Evolutionary conservation across 2,888 invertebrate genomes (phyloP).

Genomic region (Chaetogeoica ovagalla): DNA sequence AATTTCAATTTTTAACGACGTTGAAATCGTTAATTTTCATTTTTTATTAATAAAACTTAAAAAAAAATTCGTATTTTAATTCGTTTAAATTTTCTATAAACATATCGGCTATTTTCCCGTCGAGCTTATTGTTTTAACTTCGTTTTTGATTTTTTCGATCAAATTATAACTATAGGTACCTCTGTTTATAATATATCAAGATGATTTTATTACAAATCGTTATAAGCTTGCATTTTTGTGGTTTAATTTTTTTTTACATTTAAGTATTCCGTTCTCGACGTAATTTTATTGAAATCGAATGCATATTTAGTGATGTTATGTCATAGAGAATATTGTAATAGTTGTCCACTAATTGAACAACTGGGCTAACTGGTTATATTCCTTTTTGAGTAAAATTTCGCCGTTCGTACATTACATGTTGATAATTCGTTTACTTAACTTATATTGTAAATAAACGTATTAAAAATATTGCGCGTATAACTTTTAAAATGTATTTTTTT

Average conservation of each 20-base stretch:
- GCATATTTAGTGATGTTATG: background rate
- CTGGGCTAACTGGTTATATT: background rate
- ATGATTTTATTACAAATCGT: too few species aligned
- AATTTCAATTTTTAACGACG: too few species aligned
- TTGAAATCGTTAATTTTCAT: too few species aligned
- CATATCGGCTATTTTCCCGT: too few species aligned
- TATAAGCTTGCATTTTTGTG: background rate
- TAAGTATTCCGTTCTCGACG: background rate
- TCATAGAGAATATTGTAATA: background rate
- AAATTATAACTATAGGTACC: too few species aligned
- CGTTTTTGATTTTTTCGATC: too few species aligned
- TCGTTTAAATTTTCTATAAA: too few species aligned
- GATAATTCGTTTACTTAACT: background rate
- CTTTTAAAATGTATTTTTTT: background rate
- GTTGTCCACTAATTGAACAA: background rate
- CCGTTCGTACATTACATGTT: background rate
- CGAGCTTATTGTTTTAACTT: too few species aligned
- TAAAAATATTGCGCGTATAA: background rate
- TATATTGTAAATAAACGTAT: too few species aligned
- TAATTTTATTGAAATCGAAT: background rate
- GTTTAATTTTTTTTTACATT: background rate
- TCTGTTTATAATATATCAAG: too few species aligned
- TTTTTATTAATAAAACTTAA: too few species aligned
- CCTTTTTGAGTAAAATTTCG: background rate
- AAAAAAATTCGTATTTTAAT: too few species aligned